Percentiles rank a stretch among this genome's conserved stretches.
Conservation (phyloP, 2,888 invertebrate species). For the Polyploca ridens region DNA sequence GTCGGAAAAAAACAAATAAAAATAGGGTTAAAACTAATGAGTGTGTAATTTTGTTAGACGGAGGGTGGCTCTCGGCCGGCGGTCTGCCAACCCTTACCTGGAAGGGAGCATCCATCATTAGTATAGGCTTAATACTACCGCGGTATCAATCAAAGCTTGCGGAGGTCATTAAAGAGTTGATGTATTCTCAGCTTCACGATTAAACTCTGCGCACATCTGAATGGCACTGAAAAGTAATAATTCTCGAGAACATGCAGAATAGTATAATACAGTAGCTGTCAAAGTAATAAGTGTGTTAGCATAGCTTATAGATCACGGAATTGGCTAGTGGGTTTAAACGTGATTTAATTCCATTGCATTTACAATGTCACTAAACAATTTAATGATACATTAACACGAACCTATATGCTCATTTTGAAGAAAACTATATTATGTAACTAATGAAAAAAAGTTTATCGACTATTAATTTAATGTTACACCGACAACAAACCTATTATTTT, state of each 20-base stretch:
- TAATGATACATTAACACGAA: too few species aligned
- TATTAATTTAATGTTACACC: background rate
- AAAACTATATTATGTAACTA: too few species aligned
- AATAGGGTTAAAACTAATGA: slow-evolving; percentile 74
- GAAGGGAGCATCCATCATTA: slow-evolving; percentile 66
- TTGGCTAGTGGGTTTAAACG: too few species aligned
- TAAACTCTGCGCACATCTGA: background rate
- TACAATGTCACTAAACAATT: too few species aligned
- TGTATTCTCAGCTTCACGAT: background rate
- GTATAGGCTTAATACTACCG: slow-evolving; percentile 36
- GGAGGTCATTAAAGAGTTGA: slow-evolving; percentile 33
- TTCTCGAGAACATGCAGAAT: too few species aligned
- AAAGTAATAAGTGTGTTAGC: too few species aligned
- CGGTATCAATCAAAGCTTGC: slow-evolving; percentile 62
- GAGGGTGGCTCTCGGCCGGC: slow-evolving; percentile 77
- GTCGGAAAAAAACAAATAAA: slow-evolving; percentile 65
- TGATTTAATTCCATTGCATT: too few species aligned
- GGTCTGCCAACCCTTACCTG: slow-evolving; percentile 68
- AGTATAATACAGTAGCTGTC: too few species aligned
- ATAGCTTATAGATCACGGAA: too few species aligned
- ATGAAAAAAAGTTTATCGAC: background rate
- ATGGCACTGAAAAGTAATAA: background rate
- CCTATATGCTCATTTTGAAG: too few species aligned
- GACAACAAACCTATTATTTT: slow-evolving; percentile 10
- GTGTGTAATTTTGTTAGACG: slow-evolving; percentile 77